phyloP scores from a whole-genome alignment of 2,113 vertebrate species.

The Otus sunia region DNA sequence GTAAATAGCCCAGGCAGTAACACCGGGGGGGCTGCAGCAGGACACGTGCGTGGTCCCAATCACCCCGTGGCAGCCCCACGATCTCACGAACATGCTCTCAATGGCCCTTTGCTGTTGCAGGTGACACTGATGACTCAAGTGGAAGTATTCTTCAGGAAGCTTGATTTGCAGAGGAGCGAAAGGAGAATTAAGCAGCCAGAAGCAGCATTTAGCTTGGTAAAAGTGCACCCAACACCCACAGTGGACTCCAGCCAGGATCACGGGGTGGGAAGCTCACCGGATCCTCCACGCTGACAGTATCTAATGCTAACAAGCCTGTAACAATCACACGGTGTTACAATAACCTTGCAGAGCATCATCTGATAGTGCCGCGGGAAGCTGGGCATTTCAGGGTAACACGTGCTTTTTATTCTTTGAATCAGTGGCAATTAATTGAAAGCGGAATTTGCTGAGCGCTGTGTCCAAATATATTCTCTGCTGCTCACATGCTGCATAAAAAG shows the following conservation, averaged over 20 bases:
- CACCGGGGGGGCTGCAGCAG: not conserved
- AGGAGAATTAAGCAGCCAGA: not conserved
- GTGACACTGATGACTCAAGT: too few relatives aligned
- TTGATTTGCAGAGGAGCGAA: not conserved
- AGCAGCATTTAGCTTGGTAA: not conserved
- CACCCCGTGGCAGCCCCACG: not conserved
- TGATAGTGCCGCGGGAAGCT: accelerated
- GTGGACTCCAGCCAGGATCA: not conserved
- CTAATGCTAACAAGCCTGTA: not conserved
- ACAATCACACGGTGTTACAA: not conserved
- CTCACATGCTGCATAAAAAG: not conserved
- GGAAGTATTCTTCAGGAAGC: not conserved
- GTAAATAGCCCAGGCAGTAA: not conserved
- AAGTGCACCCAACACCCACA: not conserved
- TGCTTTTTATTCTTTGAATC: not conserved
- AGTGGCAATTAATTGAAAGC: not conserved
- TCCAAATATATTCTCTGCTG: not conserved
- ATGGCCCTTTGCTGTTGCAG: not conserved
- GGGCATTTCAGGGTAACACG: not conserved
- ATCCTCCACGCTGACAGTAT: not conserved
- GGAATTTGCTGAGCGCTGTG: not conserved
- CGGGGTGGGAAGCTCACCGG: not conserved
- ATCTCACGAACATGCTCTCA: accelerated
- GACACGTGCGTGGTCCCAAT: accelerated
- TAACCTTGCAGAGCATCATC: not conserved